Base-by-base conservation (phyloP, 2,888 invertebrate species). In the Pristionchus japonicus region DNA sequence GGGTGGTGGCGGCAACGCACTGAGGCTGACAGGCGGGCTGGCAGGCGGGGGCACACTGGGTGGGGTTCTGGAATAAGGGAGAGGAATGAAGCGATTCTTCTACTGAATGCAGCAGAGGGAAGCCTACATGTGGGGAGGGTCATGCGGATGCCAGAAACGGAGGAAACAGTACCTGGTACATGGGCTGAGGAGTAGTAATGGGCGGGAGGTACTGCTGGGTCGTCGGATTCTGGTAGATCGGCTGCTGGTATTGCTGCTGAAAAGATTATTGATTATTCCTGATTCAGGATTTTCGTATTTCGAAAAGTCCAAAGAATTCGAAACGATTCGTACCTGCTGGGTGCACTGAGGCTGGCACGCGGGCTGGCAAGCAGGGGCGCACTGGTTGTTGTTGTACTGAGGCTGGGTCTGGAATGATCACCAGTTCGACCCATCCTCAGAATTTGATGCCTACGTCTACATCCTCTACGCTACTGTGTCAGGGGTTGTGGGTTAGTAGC, bases 191-290 rank as follows among this genome's bases (percentile, higher is more conserved):
- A 0, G 82, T 83, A 23, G 82, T 83, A 52, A 83, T 83, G 52
- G 82, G 82, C 0, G 82, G 82, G 34, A 83, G 82, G 52, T 83
- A 83, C 82, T 83, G 77, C 77, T 77, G 77, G 43, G 77, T 43
- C n/a, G 77, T 47, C 6, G 82, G 52, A 52, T 49, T 83, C 82
- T 83, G 82, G 82, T 83, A 83, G 52, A 83, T 83, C 17, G 82
- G 82, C 52, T 83, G 82, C 77, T 77, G 77, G 77, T 77, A 77
- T 43, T 77, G 77, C 13, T 43, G 23, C 77, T 77, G 77, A 4
- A 77, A 47, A 9, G 15, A 64, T 6, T 0, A 34, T 0, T 2
- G 34, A 20, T 67, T 15, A 40, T 43, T 43, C 2, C 4, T 6
- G 13, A 3, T 43, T 20, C 13, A 43, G 6, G 6, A 43, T n/a